Conservation (phyloP, 2,888 invertebrate genomes). For the Nymphalis urticae region DNA sequence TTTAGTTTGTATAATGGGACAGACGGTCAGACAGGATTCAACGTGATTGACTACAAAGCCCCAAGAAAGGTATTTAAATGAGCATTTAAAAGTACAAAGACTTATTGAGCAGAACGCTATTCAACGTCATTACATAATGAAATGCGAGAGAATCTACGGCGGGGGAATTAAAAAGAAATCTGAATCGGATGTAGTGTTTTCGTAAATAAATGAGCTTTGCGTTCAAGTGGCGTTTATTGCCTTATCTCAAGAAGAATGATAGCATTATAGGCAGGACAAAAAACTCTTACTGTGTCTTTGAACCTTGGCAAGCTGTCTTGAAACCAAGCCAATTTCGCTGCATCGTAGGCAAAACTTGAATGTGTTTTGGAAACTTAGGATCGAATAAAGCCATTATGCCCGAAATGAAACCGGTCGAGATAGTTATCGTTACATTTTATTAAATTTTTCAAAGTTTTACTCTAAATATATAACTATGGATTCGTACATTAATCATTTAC, state of each 20-base stretch:
- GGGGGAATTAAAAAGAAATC: conserved; percentile 64
- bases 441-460: conserved; percentile 18
- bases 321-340: conserved; percentile 69
- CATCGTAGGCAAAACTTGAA: conserved; percentile 57
- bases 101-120: conserved; percentile 40
- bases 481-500: too few species aligned
- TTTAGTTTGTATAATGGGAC: too few species aligned
- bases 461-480: not conserved
- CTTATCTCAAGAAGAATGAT: conserved; percentile 74
- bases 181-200: conserved; percentile 63
- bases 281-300: conserved; percentile 73
- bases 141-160: conserved; percentile 51
- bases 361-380: conserved; percentile 43
- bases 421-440: conserved; percentile 31
- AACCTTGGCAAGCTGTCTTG: conserved; percentile 77
- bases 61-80: conserved; percentile 22
- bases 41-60: not conserved
- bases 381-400: conserved; percentile 38
- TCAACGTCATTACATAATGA: conserved; percentile 57
- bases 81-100: conserved; percentile 37
- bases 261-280: conserved; percentile 66
- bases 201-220: conserved; percentile 69
- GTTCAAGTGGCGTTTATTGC: conserved; percentile 75
- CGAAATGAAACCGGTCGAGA: conserved; percentile 31
- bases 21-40: not conserved